Evolutionary conservation across 2,113 vertebrate genomes (phyloP), one percentile per base, ranked within the genome.

Genomic region (Chitala chitala): DNA sequence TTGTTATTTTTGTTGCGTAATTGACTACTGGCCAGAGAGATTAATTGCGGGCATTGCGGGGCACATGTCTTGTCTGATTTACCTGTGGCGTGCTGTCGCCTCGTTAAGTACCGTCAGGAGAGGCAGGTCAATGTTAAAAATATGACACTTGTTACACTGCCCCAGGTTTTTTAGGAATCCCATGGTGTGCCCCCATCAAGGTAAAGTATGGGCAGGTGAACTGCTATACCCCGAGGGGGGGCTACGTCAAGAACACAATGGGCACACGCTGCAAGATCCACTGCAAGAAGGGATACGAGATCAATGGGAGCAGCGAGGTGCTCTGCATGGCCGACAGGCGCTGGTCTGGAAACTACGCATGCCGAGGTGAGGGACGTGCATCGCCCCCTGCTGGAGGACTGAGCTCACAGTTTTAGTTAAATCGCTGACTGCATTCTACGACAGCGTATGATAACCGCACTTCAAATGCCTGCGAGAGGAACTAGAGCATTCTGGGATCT

Each of bases 101-200:
- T n/a, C n/a, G n/a, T n/a, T n/a, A n/a, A n/a, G n/a, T n/a, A n/a
- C n/a, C n/a, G n/a, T n/a, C n/a, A n/a, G n/a, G n/a, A n/a, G n/a
- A n/a, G n/a, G n/a, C n/a, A n/a, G n/a, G n/a, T n/a, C n/a, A n/a
- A n/a, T n/a, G n/a, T n/a, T n/a, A n/a, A n/a, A n/a, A n/a, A n/a
- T n/a, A n/a, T n/a, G n/a, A n/a, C n/a, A n/a, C n/a, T n/a, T n/a
- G n/a, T n/a, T n/a, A n/a, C n/a, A n/a, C n/a, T n/a, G n/a, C n/a
- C n/a, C n/a, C n/a, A n/a, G n/a, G n/a, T 77, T 68, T 82, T 80
- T 51, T 77, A 98, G 95, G 96, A 78, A 90, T 91, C 1, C 94
- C 95, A 0, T 98, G 95, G 95, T 99, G 97, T 40, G 95, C 97
- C 0, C 94, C 95, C 58, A 92, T 98, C 81, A 98, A 97, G 86